Percentiles rank a stretch among this genome's conserved stretches.
phyloP scores from a whole-genome alignment of 1,140 invertebrate species.

The Rhopalosiphum padi region DNA sequence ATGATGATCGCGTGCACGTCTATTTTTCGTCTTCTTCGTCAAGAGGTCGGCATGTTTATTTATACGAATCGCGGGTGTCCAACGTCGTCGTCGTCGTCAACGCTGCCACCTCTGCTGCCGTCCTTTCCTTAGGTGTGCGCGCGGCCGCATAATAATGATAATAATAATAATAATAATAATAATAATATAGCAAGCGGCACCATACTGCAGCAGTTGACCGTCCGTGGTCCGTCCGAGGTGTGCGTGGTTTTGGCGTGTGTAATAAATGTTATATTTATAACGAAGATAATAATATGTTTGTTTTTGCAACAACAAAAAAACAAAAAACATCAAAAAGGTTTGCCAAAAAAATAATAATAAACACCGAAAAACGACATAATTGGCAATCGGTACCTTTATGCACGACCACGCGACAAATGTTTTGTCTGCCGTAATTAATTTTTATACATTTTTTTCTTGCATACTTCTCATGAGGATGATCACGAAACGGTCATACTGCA shows the following conservation, averaged over 20 bases:
- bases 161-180: background rate
- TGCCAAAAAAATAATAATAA: conserved; percentile 54
- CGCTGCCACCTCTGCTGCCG: too few species aligned
- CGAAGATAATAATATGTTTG: conserved; percentile 47
- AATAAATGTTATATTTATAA: conserved; percentile 55
- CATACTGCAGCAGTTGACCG: background rate
- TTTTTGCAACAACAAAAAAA: conserved; percentile 47
- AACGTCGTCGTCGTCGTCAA: background rate
- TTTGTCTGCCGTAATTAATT: conserved; percentile 8
- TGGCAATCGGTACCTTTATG: conserved; percentile 24
- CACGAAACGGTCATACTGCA: background rate
- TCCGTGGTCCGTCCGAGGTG: background rate
- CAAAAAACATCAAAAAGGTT: conserved; percentile 3
- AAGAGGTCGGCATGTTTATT: conserved; percentile 39
- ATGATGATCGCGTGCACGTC: conserved; percentile 8
- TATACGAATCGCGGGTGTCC: conserved; percentile 42
- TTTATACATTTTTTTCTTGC: background rate
- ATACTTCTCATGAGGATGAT: background rate
- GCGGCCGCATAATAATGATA: background rate
- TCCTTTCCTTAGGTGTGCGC: conserved; percentile 18
- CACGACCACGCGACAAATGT: background rate
- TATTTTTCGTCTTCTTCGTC: conserved; percentile 23
- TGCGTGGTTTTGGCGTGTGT: conserved; percentile 44
- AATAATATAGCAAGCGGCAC: background rate
- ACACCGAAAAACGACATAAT: conserved; percentile 53